Conservation (phyloP, 92 coral and sea anemone species). For the Palythoa grandiflora region DNA sequence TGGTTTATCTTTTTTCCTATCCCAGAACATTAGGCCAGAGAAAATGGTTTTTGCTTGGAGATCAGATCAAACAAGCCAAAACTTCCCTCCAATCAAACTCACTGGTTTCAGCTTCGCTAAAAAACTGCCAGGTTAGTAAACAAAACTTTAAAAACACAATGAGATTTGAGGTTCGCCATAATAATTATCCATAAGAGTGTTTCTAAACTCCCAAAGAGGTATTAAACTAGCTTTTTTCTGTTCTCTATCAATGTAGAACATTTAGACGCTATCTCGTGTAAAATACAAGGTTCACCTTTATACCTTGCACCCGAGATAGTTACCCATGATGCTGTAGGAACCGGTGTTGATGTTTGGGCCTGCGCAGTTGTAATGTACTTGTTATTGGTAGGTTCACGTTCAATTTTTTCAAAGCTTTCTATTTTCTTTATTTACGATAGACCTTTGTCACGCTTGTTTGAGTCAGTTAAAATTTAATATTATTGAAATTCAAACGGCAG, state of each 20-base stretch:
- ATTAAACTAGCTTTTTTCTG: not conserved
- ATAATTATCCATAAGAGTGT: not conserved
- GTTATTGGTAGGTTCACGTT: conserved; percentile 59
- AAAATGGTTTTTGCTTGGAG: conserved; percentile 71
- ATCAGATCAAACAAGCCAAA: conserved; percentile 58
- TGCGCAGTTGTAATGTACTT: conserved; percentile 82
- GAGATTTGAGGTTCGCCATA: too few relatives aligned
- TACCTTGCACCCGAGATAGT: conserved; percentile 85
- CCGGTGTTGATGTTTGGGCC: conserved; percentile 86
- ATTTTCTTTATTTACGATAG: not conserved
- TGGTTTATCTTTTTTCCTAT: not conserved
- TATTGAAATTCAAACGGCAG: too few relatives aligned
- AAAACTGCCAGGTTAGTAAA: conserved; percentile 65
- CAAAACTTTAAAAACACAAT: not conserved
- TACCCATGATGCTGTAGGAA: conserved; percentile 67
- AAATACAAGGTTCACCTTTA: conserved; percentile 77
- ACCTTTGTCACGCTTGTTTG: too few relatives aligned
- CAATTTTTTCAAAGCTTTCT: not conserved
- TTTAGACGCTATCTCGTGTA: conserved; percentile 59
- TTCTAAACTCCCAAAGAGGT: not conserved
- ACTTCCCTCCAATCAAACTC: conserved; percentile 80
- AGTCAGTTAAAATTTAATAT: too few relatives aligned
- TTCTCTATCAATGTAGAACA: conserved; percentile 40
- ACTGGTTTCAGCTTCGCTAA: conserved; percentile 78
- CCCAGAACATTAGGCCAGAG: conserved; percentile 85